Conservation (phyloP, 2,113 vertebrate species). For the Camarhynchus parvulus region DNA sequence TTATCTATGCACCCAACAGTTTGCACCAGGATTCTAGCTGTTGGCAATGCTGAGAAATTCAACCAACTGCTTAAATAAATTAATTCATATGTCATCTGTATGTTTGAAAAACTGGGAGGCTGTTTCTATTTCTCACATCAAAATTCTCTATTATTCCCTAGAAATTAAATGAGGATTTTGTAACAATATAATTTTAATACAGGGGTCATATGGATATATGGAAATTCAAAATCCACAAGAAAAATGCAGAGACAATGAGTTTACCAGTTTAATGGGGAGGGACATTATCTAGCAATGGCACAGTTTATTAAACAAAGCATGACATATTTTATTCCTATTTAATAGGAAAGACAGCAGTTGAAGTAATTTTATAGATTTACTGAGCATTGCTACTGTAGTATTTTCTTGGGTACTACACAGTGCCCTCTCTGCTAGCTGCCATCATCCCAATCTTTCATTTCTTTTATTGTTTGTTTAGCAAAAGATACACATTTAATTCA, state of each 20-base stretch:
- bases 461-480: neutral
- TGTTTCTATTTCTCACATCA: constrained; percentile 2
- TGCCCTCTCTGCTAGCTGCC: neutral
- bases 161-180: constrained; percentile 10
- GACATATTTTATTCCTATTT: neutral
- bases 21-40: neutral
- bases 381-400: neutral
- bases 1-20: neutral
- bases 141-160: neutral
- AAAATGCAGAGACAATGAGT: neutral
- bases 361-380: neutral
- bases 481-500: neutral
- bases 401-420: neutral
- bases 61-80: constrained; percentile 4
- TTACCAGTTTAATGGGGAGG: neutral
- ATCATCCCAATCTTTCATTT: neutral
- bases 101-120: neutral
- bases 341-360: neutral
- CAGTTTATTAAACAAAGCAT: neutral
- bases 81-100: neutral
- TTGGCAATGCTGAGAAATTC: neutral
- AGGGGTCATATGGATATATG: neutral
- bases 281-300: neutral
- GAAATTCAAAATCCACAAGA: neutral
- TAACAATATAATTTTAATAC: neutral